Evolutionary conservation across 2,113 vertebrate species (phyloP).

Genomic region (Mesitornis unicolor): DNA sequence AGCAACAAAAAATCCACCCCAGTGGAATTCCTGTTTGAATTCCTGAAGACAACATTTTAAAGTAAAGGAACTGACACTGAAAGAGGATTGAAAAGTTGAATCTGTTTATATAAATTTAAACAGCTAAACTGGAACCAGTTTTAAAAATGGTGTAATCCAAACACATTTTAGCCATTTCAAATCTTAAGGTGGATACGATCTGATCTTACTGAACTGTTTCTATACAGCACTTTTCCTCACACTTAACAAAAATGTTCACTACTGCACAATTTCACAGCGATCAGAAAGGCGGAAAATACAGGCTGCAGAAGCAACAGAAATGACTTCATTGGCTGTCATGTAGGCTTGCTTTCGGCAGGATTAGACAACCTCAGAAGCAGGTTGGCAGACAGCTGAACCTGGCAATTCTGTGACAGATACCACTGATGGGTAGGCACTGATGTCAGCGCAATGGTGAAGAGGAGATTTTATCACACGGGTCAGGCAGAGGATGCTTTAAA

Average conservation of each 20-base stretch:
- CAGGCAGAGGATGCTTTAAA: not conserved
- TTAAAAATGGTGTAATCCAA: not conserved
- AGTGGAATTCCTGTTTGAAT: not conserved
- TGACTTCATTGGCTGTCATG: not conserved
- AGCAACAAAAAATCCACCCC: not conserved
- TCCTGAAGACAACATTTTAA: constrained; percentile 9
- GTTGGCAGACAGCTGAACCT: not conserved
- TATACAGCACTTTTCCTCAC: not conserved
- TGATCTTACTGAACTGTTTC: not conserved
- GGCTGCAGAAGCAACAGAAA: not conserved
- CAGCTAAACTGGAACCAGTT: not conserved
- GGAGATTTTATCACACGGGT: not conserved
- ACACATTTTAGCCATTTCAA: not conserved
- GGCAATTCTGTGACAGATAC: not conserved
- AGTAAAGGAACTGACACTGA: not conserved
- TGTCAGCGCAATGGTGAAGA: not conserved
- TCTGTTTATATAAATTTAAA: not conserved
- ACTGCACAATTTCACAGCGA: not conserved
- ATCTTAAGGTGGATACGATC: not conserved
- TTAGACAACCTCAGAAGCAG: not conserved
- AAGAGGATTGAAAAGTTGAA: not conserved
- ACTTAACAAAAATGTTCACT: not conserved
- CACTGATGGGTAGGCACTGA: not conserved
- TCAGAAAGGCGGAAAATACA: not conserved
- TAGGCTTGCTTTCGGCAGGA: not conserved